Evolutionary conservation across 2,797 vertebrate species (phyloP).

Genomic region (Loris lydekkerianus): DNA sequence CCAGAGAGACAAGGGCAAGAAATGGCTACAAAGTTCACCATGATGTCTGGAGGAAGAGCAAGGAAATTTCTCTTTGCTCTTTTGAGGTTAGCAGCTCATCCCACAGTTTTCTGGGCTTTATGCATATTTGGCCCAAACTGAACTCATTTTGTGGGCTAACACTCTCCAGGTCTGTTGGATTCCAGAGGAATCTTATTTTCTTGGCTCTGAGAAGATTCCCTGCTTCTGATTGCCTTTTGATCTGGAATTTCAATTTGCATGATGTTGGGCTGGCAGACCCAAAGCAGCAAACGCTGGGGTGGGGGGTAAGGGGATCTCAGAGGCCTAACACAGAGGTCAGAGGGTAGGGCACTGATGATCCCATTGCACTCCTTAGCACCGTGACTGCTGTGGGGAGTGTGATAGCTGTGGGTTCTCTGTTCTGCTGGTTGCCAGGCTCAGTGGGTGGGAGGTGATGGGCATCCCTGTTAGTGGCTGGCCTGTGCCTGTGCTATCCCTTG

Average conservation of each 20-base stretch:
- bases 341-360: too few species aligned
- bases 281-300: not conserved
- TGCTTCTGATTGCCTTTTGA: not conserved
- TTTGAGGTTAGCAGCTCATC: not conserved
- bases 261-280: not conserved
- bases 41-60: not conserved
- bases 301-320: not conserved
- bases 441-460: not conserved
- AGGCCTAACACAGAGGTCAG: not conserved
- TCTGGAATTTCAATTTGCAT: constrained; percentile 61
- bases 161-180: not conserved
- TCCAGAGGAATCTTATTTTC: constrained; percentile 64
- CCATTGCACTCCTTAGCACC: too few species aligned
- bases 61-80: not conserved
- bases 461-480: not conserved
- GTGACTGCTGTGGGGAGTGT: not conserved
- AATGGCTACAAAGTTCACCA: constrained; percentile 42
- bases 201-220: not conserved
- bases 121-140: not conserved
- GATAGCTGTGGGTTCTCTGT: not conserved
- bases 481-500: not conserved
- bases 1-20: constrained; percentile 35
- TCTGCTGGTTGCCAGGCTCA: not conserved
- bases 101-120: not conserved
- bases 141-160: not conserved